Base-by-base conservation (phyloP, 2,888 invertebrate genomes). In the Sycophila texana region DNA sequence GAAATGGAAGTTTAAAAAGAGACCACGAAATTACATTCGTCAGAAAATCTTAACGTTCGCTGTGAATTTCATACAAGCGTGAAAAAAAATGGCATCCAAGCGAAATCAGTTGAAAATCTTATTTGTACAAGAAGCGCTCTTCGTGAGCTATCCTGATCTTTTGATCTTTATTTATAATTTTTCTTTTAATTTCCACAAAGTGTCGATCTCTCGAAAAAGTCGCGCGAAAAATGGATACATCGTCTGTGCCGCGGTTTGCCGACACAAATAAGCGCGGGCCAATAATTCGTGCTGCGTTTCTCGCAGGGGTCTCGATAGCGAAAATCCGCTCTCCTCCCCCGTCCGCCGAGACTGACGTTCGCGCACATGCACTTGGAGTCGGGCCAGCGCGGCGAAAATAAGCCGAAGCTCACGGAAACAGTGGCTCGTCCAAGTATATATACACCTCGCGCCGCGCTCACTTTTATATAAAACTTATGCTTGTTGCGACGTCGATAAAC, bases 321-420 rank as follows among this genome's bases (percentile, higher is more conserved):
- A 73, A 61, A 60, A n/a, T 58, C 49, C 49, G 13, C 39, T 13
- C 65, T 10, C 26, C 30, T 49, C 22, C 70, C 39, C 30, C 39
- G 72, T 18, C 18, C 16, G 18, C 73, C 39, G 70, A 67, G 58
- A 67, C 39, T 73, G 13, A 51, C 67, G 55, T 49, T 30, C 57
- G 72, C 77, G 65, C 68, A 63, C 39, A 60, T 79, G 79, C 79
- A 79, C 49, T 74, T 79, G 79, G 79, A 74, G 18, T 30, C 4
- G 10, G 18, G 79, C 79, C 79, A 79, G 58, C 30, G 47, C 20
- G 74, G 47, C 20, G 74, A 79, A 79, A 79, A 79, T 79, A 79
- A 74, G 74, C 70, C 71, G 58, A 74, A 70, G 65, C 74, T 74
- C 58, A 70, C 58, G 79, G 79, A 74, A 79, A 74, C 74, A 65